Conservation (phyloP, 2,113 vertebrate species). For the Mus spicilegus region DNA sequence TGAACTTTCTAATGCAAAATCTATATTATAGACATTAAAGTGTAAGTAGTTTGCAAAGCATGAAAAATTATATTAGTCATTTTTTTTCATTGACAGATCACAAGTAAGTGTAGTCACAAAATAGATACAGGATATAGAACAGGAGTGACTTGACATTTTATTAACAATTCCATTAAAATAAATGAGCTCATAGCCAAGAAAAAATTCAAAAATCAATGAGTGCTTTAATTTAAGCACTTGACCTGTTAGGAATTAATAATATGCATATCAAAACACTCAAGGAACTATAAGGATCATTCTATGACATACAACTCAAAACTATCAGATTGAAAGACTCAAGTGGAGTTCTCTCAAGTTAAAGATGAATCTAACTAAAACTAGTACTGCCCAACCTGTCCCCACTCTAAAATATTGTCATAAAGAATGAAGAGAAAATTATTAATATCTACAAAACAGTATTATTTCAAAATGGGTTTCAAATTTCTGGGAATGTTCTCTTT, state of each 20-base stretch:
- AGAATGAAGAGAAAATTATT: constrained; percentile 10
- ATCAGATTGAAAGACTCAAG: background rate
- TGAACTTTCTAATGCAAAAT: constrained; percentile 74
- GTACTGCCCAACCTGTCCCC: background rate
- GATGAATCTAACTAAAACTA: constrained; percentile 38
- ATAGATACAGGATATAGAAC: constrained; percentile 61
- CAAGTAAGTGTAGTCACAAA: constrained; percentile 61
- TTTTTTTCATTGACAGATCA: constrained; percentile 48
- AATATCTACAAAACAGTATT: background rate
- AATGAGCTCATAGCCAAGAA: constrained; percentile 62
- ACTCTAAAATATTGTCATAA: background rate
- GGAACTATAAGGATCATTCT: background rate
- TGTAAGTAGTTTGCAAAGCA: constrained; percentile 52
- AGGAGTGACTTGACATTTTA: constrained; percentile 70
- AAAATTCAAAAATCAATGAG: constrained; percentile 73
- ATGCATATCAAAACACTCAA: constrained; percentile 38
- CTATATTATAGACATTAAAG: constrained; percentile 63
- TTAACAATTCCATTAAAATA: constrained; percentile 82
- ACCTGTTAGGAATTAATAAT: constrained; percentile 58
- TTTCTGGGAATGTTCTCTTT: constrained; percentile 8
- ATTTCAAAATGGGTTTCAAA: background rate
- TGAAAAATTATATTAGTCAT: constrained; percentile 50
- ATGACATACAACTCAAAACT: background rate
- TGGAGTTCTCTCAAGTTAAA: constrained; percentile 12
- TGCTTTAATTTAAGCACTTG: constrained; percentile 71